A percentile compares a stretch with the other conserved stretches of the same genome.
phyloP scores from a whole-genome alignment of 2,113 vertebrate genomes.

The Syngnathoides biaculeatus region DNA sequence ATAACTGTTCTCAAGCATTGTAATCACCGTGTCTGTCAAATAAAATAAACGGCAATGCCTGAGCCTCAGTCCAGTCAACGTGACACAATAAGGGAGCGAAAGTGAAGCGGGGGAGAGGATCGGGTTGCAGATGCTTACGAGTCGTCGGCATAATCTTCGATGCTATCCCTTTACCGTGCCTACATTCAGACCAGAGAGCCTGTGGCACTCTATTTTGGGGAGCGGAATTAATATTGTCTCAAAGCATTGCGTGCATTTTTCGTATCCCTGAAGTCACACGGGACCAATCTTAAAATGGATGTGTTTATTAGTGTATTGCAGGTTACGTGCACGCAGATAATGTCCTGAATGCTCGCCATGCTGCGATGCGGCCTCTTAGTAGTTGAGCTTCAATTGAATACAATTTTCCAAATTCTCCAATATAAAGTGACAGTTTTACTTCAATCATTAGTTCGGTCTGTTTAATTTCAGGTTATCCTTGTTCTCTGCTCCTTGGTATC shows the following conservation, averaged over 20 bases:
- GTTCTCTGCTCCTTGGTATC: conserved; percentile 24
- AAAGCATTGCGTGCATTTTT: conserved; percentile 37
- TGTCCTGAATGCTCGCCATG: conserved; percentile 10
- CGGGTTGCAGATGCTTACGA: conserved; percentile 20
- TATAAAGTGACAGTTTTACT: background rate
- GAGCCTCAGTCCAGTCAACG: background rate
- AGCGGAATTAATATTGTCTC: conserved; percentile 33
- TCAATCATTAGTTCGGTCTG: background rate
- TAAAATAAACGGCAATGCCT: conserved; percentile 1
- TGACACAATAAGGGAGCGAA: background rate
- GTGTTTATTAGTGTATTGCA: conserved; percentile 37
- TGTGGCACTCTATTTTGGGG: conserved; percentile 37
- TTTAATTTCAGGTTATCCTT: conserved; percentile 21
- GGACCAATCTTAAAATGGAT: conserved; percentile 44
- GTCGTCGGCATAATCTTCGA: conserved; percentile 19
- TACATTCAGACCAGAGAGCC: conserved; percentile 7
- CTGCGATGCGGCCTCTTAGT: conserved; percentile 11
- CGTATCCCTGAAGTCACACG: conserved; percentile 20
- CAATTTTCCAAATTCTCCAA: background rate
- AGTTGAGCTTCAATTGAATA: background rate
- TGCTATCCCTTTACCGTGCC: conserved; percentile 2
- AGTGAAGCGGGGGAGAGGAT: background rate
- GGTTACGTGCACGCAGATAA: conserved; percentile 15
- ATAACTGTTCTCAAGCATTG: conserved; percentile 5
- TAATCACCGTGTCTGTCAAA: conserved; percentile 5